Evolutionary conservation across 2,888 invertebrate genomes (phyloP), one percentile per base, ranked within the genome.

Genomic region (Eledona agricola): DNA sequence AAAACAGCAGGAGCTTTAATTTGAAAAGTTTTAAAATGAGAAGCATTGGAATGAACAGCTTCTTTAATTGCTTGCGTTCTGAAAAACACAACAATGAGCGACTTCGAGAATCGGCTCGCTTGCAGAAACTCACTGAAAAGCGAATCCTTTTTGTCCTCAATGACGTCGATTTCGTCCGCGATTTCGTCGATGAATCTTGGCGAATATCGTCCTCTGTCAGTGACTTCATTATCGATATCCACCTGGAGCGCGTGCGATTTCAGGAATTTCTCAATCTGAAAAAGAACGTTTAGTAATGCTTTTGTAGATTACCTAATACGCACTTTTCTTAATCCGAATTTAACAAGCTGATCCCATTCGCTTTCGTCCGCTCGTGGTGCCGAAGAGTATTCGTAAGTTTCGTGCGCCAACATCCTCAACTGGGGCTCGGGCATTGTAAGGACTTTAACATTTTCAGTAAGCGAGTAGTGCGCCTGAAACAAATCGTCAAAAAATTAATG

Each of bases 181-280:
- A 92, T 90, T 68, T 91, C 90, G 59, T 91, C 90, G 22, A 92
- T 80, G 73, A 92, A 91, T 55, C 91, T 81, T 0, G 92, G 91
- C 1, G 89, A 84, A 55, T 90, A 88, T 37, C 87, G 78, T 0
- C 89, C 89, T 2, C 81, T 80, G 26, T 87, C 87, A 0, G 88
- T 88, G n/a, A 88, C 82, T 42, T 89, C 87, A 53, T 89, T 85
- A 23, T 89, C 86, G 35, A 91, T 77, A 15, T 85, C 80, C 58
- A 91, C 80, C 73, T 91, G 90, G 53, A 91, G 75, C 0, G 88
- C 88, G 1, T 88, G 85, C 0, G 91, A 88, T 72, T 91, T 87
- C 53, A 92, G 72, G 66, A 92, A 92, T 65, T 85, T 88, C 51
- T 77, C 77, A 4, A 76, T 70, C 77, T 77, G 54, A 53, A 72